Evolutionary conservation across 2,113 vertebrate species (phyloP).

Genomic region (Colius striatus): DNA sequence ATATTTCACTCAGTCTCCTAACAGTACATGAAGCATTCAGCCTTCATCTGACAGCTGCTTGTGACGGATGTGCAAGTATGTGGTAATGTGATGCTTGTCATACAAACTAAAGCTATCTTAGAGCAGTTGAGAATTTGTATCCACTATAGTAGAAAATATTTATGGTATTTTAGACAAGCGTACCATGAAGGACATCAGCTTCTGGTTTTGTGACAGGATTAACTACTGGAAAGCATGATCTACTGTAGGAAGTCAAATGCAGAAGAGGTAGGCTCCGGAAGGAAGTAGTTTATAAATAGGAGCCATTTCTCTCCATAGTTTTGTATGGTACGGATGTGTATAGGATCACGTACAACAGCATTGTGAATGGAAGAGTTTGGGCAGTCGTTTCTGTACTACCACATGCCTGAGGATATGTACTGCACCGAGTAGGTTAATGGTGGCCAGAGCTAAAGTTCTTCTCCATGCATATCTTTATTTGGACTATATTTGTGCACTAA

Average conservation of each 20-base stretch:
- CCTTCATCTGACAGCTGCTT: conserved; percentile 10
- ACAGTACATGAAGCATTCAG: accelerated
- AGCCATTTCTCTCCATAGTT: neutral
- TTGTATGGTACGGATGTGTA: neutral
- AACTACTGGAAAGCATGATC: neutral
- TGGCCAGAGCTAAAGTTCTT: neutral
- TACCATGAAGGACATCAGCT: neutral
- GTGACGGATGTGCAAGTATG: conserved; percentile 4
- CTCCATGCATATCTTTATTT: accelerated
- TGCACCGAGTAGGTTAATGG: neutral
- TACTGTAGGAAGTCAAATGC: neutral
- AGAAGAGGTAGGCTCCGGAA: neutral
- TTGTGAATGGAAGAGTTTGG: neutral
- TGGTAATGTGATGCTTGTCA: conserved; percentile 3
- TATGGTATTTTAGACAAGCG: conserved; percentile 1
- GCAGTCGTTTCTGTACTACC: neutral
- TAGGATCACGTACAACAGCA: neutral
- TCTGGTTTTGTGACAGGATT: conserved; percentile 1
- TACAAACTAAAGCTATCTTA: neutral
- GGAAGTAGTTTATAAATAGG: neutral
- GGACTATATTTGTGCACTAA: neutral
- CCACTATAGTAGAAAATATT: neutral
- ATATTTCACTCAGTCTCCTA: neutral
- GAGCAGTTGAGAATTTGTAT: neutral
- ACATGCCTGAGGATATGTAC: neutral